Conservation (phyloP, 2,797 vertebrate species). For the Silurus aristotelis region DNA sequence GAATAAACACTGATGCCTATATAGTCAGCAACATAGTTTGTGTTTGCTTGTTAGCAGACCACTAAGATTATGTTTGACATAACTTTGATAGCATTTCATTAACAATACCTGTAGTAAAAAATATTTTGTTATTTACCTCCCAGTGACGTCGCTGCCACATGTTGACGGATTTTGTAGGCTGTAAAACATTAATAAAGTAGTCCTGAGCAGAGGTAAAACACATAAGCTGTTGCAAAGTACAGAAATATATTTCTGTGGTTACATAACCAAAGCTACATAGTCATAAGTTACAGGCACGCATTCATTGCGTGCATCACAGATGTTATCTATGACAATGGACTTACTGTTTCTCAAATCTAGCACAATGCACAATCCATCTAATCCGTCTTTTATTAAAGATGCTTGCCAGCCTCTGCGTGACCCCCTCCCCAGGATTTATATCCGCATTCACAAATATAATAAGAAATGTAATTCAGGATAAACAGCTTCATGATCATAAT, state of each 20-base stretch:
- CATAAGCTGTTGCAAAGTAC: slow-evolving; percentile 6
- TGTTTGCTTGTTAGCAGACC: not conserved
- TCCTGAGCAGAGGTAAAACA: not conserved
- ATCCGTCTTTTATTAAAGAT: slow-evolving; percentile 56
- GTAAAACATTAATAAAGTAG: not conserved
- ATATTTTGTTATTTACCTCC: not conserved
- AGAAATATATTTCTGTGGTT: slow-evolving; percentile 6
- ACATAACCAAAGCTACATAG: not conserved
- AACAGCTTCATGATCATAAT: slow-evolving; percentile 43
- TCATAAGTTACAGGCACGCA: not conserved
- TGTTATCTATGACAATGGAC: slow-evolving; percentile 19
- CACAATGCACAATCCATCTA: slow-evolving; percentile 37
- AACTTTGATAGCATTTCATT: not conserved
- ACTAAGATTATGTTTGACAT: not conserved
- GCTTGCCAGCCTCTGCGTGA: slow-evolving; percentile 54
- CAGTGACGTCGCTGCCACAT: not conserved
- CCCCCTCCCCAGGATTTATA: slow-evolving; percentile 54
- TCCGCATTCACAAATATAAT: slow-evolving; percentile 51
- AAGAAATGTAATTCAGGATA: slow-evolving; percentile 56
- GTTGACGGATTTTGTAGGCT: not conserved
- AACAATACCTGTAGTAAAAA: not conserved
- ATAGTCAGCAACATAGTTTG: not conserved
- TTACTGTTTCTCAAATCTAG: not conserved
- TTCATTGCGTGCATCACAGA: not conserved
- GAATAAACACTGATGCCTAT: slow-evolving; percentile 3